Conservation (phyloP, 2,888 invertebrate genomes). For the Torymus texanus region DNA sequence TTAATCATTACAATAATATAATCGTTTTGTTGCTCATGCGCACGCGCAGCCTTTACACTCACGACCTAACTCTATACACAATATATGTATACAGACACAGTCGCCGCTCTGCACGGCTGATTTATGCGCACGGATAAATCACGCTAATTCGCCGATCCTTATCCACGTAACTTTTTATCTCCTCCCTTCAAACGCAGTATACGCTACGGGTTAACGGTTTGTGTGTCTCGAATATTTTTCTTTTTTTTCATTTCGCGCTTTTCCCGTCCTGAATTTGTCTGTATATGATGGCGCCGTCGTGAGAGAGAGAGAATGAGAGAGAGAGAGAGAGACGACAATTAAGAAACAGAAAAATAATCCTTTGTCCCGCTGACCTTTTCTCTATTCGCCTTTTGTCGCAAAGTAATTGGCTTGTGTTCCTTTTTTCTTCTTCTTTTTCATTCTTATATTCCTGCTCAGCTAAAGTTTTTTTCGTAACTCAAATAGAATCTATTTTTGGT, state of each 20-base stretch:
- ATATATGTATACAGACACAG: neutral
- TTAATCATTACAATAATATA: constrained; percentile 36
- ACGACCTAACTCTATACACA: neutral
- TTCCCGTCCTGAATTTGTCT: neutral
- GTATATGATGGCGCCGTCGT: too few species aligned
- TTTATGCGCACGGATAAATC: constrained; percentile 44
- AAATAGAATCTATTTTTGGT: too few species aligned
- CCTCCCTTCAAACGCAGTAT: neutral
- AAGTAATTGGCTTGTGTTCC: too few species aligned
- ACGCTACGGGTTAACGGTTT: neutral
- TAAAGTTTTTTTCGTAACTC: too few species aligned
- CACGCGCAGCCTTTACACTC: neutral
- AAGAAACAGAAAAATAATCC: too few species aligned
- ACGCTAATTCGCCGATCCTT: constrained; percentile 19
- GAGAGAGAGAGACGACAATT: too few species aligned
- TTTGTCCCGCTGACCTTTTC: too few species aligned
- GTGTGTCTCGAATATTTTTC: neutral
- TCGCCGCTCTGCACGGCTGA: constrained; percentile 1
- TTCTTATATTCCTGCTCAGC: too few species aligned
- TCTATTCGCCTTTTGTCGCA: too few species aligned
- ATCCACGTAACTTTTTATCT: neutral
- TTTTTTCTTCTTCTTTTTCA: too few species aligned
- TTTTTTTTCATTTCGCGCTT: neutral
- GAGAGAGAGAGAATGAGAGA: too few species aligned
- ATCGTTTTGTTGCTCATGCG: constrained; percentile 20